Evolutionary conservation across 2,113 vertebrate species (phyloP).

Genomic region (Cephalopterus ornatus): DNA sequence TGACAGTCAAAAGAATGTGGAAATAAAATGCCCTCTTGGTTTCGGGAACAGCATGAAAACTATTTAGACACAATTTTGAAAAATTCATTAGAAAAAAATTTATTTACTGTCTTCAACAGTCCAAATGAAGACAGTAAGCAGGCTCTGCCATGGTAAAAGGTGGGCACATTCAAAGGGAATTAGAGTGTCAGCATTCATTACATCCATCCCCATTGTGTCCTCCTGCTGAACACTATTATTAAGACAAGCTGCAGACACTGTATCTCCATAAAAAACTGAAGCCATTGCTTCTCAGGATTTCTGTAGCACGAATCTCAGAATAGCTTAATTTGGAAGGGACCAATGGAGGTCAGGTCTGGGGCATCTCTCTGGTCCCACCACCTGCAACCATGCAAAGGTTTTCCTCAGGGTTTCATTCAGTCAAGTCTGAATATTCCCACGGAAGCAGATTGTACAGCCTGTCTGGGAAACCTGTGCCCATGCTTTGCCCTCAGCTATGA

Average conservation of each 20-base stretch:
- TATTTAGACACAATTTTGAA: not conserved
- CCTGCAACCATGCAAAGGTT: not conserved
- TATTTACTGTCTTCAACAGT: not conserved
- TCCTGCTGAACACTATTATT: not conserved
- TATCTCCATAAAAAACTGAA: not conserved
- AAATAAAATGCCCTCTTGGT: not conserved
- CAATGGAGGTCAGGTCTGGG: not conserved
- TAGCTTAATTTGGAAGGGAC: not conserved
- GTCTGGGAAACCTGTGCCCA: accelerated
- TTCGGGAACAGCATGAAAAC: not conserved
- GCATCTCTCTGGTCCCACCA: not conserved
- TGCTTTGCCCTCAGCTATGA: not conserved
- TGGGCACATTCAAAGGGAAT: not conserved
- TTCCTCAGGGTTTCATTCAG: not conserved
- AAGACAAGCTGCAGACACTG: not conserved
- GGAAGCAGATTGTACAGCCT: not conserved
- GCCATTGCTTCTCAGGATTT: not conserved
- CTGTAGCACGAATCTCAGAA: not conserved
- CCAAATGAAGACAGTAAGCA: not conserved
- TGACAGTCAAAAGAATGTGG: not conserved
- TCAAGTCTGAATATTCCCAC: not conserved
- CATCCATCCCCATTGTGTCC: not conserved
- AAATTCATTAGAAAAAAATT: not conserved
- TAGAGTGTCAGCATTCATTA: not conserved
- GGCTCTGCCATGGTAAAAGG: not conserved